Base-by-base conservation (phyloP, 64 coral and sea anemone species). In the Porites lutea region DNA sequence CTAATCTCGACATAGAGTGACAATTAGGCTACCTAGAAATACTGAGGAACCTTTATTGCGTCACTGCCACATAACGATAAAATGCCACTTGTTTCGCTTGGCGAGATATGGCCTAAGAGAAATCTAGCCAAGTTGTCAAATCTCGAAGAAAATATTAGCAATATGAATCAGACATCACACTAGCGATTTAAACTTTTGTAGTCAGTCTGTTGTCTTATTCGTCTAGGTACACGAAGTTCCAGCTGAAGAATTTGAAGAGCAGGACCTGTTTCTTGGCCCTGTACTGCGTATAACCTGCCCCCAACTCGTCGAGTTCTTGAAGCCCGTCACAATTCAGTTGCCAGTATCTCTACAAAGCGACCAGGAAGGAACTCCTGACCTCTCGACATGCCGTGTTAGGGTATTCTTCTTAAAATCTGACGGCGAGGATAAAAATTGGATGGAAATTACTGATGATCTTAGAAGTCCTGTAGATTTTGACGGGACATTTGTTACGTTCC, bases 191-290 rank as follows among this genome's bases (percentile, higher is more conserved):
- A 37, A 37, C 1, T 37, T 37, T 37, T 37, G 27, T 37, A 37
- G 27, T 37, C n/a, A n/a, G n/a, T 37, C 27, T 37, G 27, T 37
- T 37, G 27, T 37, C 27, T 37, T 37, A 37, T 37, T 37, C 27
- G 27, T 65, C 3, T 7, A 84, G 81, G 81, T 84, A 3, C 81
- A 68, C 10, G 81, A 84, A 46, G 62, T 84, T 52, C 81, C 62
- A 13, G 8, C 44, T 48, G 81, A 84, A 50, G 81, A 84, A 68
- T 84, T 84, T 18, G 7, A 68, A 13, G 48, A 2, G 16, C 6
- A 67, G 10, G 48, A 84, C 21, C 7, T 84, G 4, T 19, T 51
- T 19, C 4, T 63, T 52, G 81, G 81, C 50, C 81, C 81, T 19
- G 47, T 84, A n/a, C 19, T 84, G 18, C 81, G 62, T 21, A 84